phyloP scores from a whole-genome alignment of 2,113 vertebrate species.

The Onychostoma macrolepis region DNA sequence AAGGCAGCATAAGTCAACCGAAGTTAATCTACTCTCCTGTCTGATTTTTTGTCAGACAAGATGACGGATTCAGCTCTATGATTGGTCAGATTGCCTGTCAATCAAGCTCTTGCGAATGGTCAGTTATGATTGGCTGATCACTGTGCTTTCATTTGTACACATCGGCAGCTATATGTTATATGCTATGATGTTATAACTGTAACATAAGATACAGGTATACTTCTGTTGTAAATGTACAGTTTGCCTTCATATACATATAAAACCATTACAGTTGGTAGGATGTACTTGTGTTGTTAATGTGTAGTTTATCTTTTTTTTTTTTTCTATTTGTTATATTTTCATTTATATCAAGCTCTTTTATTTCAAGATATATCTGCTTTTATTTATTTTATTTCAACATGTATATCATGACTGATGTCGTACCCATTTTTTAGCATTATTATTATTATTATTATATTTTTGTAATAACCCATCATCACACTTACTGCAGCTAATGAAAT shows the following conservation, averaged over 20 bases:
- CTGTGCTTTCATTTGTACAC: background rate
- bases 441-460: background rate
- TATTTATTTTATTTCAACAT: too few relatives aligned
- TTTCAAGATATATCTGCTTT: background rate
- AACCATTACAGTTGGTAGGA: too few relatives aligned
- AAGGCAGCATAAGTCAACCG: too few relatives aligned
- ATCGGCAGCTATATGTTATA: background rate
- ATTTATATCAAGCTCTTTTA: background rate
- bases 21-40: too few relatives aligned
- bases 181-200: background rate
- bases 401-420: too few relatives aligned
- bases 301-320: background rate
- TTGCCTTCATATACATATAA: background rate
- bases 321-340: background rate
- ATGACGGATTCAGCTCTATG: too few relatives aligned
- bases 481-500: background rate
- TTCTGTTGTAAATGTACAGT: background rate
- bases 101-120: too few relatives aligned
- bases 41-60: too few relatives aligned
- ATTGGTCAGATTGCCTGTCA: too few relatives aligned
- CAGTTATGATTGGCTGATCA: background rate
- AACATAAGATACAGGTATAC: background rate
- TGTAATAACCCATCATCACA: background rate
- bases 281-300: background rate
- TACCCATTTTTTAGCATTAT: too few relatives aligned